Percentiles rank a stretch among this genome's conserved stretches.
Evolutionary conservation across 2,888 invertebrate genomes (phyloP).

Genomic region (Bhutanitis thaidina): DNA sequence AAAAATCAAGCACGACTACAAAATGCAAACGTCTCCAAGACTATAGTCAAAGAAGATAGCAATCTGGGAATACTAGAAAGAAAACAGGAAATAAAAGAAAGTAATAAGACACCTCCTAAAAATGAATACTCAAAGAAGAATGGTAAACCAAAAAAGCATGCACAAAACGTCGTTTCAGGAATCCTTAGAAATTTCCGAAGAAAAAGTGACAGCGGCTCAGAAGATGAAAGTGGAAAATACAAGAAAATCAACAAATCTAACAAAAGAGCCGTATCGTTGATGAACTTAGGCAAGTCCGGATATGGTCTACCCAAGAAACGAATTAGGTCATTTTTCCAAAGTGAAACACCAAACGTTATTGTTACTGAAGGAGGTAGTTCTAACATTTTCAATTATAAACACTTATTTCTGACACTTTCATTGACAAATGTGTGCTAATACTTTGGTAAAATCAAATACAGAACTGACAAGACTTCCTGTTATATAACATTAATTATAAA

Average conservation of each 20-base stretch:
- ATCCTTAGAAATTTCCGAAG: constrained; percentile 59
- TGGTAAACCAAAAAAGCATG: constrained; percentile 52
- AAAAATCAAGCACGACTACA: constrained; percentile 70
- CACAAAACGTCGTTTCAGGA: constrained; percentile 57
- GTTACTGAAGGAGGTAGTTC: constrained; percentile 77
- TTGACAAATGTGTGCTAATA: constrained; percentile 15
- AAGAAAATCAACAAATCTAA: constrained; percentile 73
- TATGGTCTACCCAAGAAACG: constrained; percentile 58
- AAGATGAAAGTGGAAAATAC: constrained; percentile 69
- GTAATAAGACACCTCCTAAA: constrained; percentile 34
- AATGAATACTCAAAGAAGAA: constrained; percentile 63
- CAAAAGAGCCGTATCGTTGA: constrained; percentile 64
- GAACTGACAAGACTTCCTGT: too few relatives aligned
- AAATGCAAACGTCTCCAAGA: constrained; percentile 31
- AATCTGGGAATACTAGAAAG: constrained; percentile 69
- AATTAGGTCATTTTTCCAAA: constrained; percentile 68
- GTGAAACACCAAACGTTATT: constrained; percentile 68
- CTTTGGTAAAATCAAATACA: not conserved
- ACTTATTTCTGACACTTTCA: constrained; percentile 19
- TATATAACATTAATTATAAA: too few relatives aligned
- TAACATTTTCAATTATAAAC: constrained; percentile 10
- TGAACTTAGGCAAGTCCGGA: constrained; percentile 58
- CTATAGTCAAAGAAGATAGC: constrained; percentile 32
- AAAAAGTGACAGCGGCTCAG: constrained; percentile 59
- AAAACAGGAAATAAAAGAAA: constrained; percentile 40